Conservation (phyloP, 1,140 invertebrate genomes). For the Bombus fervidus region DNA sequence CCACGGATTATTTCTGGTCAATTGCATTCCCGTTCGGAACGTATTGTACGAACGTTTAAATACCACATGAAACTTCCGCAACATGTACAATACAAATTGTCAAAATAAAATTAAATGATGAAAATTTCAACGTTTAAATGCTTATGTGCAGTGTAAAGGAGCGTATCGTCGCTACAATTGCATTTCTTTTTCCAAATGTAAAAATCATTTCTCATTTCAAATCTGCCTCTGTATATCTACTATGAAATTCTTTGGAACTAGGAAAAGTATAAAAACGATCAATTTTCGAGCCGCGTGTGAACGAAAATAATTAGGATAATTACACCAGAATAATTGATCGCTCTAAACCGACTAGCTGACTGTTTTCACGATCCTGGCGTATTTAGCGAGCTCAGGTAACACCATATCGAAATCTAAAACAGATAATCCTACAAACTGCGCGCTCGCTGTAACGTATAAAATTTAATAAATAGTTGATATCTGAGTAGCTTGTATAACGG, state of each 20-base stretch:
- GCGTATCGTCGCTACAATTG: too few species aligned
- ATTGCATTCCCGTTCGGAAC: not conserved
- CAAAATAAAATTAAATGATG: not conserved
- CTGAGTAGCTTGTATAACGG: constrained; percentile 6
- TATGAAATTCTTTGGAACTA: not conserved
- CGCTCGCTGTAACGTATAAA: not conserved
- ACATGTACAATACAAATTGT: not conserved
- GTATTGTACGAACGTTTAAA: not conserved
- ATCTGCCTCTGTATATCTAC: not conserved
- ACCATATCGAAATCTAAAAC: constrained; percentile 21
- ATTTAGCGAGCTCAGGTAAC: not conserved
- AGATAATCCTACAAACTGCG: constrained; percentile 24
- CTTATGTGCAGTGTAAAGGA: not conserved
- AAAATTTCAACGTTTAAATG: not conserved
- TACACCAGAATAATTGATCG: not conserved
- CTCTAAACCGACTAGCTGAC: not conserved
- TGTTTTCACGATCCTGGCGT: not conserved
- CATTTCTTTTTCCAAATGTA: not conserved
- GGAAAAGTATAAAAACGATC: too few species aligned
- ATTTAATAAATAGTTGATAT: constrained; percentile 11
- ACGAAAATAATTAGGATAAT: not conserved
- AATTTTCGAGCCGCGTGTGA: not conserved
- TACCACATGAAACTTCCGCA: not conserved
- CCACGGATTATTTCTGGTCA: not conserved
- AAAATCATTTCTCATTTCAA: not conserved